phyloP scores from a whole-genome alignment of 2,888 invertebrate species.

The Rhyacophila evoluta region DNA sequence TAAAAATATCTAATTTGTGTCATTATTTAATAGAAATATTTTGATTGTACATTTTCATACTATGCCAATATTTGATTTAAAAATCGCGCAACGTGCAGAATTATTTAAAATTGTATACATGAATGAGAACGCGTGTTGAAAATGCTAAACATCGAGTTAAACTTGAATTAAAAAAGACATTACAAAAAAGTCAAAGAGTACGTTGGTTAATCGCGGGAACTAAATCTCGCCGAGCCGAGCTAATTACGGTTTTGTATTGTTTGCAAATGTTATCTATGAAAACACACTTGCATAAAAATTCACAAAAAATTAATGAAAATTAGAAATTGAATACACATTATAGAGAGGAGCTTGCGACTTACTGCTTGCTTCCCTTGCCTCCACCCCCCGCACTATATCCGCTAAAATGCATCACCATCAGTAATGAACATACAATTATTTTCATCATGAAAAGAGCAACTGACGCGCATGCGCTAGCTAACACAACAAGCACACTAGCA shows the following conservation, averaged over 20 bases:
- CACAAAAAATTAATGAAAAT: neutral
- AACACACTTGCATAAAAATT: neutral
- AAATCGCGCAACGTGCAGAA: neutral
- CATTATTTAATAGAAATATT: no score
- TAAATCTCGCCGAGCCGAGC: neutral
- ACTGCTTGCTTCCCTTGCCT: slow-evolving; percentile 46
- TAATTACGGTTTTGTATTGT: neutral
- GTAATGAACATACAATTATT: slow-evolving; percentile 34
- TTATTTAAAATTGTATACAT: neutral
- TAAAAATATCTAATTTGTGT: no score
- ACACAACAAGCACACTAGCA: slow-evolving; percentile 32
- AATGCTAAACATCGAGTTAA: neutral
- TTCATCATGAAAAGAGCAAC: slow-evolving; percentile 36
- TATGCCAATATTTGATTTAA: neutral
- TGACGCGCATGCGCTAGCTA: slow-evolving; percentile 12
- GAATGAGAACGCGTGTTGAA: neutral
- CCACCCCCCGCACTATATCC: slow-evolving; percentile 42
- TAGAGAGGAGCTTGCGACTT: slow-evolving; percentile 35
- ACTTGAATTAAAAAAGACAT: neutral
- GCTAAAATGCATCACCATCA: slow-evolving; percentile 41
- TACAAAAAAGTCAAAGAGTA: neutral
- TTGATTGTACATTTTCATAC: no score
- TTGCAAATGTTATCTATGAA: neutral
- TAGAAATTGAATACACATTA: neutral
- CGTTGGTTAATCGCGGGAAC: neutral